Conservation (phyloP, 1,140 invertebrate species). For the Phthorimaea operculella region DNA sequence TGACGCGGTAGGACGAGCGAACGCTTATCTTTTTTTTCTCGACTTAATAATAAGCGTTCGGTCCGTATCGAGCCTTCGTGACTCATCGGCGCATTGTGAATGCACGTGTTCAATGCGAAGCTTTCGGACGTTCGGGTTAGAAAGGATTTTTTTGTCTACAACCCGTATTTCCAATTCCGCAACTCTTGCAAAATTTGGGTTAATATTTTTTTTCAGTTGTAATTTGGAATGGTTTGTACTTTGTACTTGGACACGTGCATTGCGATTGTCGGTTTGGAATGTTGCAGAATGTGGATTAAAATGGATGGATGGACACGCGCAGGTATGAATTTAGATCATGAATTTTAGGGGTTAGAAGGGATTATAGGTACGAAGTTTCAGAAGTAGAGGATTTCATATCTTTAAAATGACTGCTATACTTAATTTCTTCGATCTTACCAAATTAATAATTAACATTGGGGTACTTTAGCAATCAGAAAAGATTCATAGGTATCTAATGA, state of each 20-base stretch:
- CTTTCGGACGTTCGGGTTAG: slow-evolving; percentile 54
- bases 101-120: slow-evolving; percentile 52
- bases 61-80: slow-evolving; percentile 46
- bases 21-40: slow-evolving; percentile 54
- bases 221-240: slow-evolving; percentile 20
- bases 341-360: not conserved
- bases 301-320: slow-evolving; percentile 5
- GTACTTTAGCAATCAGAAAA: too few relatives aligned
- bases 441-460: too few relatives aligned
- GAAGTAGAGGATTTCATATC: too few relatives aligned
- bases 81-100: slow-evolving; percentile 60
- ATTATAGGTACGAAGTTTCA: too few relatives aligned
- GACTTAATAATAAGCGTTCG: slow-evolving; percentile 52
- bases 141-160: slow-evolving; percentile 58
- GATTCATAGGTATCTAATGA: too few relatives aligned
- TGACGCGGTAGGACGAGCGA: slow-evolving; percentile 53
- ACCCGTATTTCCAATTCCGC: slow-evolving; percentile 62
- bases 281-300: slow-evolving; percentile 2
- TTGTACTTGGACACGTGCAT: slow-evolving; percentile 44
- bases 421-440: too few relatives aligned
- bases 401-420: too few relatives aligned
- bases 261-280: slow-evolving; percentile 28
- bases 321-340: not conserved
- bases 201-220: slow-evolving; percentile 46
- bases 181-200: slow-evolving; percentile 66